Percentiles rank a stretch among this genome's conserved stretches.
Conservation (phyloP, 1,140 invertebrate species). For the Drosophila guanche region DNA sequence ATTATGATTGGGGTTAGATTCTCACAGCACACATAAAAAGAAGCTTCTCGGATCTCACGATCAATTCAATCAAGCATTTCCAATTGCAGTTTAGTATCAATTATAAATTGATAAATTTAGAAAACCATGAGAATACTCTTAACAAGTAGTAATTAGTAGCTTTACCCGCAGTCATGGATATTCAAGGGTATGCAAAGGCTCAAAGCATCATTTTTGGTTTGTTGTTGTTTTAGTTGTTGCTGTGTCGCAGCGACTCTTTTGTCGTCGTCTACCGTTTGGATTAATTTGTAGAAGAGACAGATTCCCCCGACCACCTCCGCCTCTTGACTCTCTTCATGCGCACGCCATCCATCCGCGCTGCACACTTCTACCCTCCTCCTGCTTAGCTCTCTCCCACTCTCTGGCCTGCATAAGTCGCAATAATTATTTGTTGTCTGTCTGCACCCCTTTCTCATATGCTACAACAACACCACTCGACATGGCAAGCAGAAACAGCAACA, state of each 20-base stretch:
- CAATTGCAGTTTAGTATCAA: too few relatives aligned
- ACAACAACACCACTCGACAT: not conserved
- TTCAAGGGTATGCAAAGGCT: too few relatives aligned
- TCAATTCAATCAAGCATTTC: too few relatives aligned
- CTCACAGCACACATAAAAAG: too few relatives aligned
- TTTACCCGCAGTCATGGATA: too few relatives aligned
- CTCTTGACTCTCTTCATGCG: constrained; percentile 6
- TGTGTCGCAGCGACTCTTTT: constrained; percentile 13
- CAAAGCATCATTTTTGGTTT: constrained; percentile 6
- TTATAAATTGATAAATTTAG: too few relatives aligned
- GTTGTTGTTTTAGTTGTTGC: constrained; percentile 34
- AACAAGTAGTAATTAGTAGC: too few relatives aligned
- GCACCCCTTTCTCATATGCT: constrained; percentile 2
- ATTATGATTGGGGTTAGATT: too few relatives aligned
- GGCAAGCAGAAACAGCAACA: not conserved
- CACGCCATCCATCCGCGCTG: too few relatives aligned
- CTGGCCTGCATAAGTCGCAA: constrained; percentile 21
- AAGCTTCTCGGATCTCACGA: too few relatives aligned
- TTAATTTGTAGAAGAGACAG: constrained; percentile 66
- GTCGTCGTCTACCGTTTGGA: constrained; percentile 71
- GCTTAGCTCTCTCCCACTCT: constrained; percentile 6
- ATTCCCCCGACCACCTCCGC: not conserved
- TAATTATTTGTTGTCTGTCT: constrained; percentile 53
- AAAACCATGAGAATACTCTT: too few relatives aligned
- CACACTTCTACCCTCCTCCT: too few relatives aligned